Conservation (phyloP, 2,113 vertebrate species). For the Varanus salvator region DNA sequence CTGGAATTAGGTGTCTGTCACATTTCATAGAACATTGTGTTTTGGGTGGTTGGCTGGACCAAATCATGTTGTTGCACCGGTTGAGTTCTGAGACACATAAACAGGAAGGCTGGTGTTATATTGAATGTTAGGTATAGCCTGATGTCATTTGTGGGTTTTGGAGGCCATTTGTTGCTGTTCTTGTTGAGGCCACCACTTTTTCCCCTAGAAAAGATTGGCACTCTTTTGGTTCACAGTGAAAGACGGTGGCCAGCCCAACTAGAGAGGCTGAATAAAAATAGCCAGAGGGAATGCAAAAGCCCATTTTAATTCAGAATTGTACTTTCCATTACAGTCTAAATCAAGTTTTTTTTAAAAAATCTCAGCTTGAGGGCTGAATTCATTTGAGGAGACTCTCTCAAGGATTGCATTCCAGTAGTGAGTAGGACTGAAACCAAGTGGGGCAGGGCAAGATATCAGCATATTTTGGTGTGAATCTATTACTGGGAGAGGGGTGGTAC, state of each 20-base stretch:
- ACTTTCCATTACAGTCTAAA: background rate
- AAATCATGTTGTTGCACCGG: background rate
- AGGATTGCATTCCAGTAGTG: no score
- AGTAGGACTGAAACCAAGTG: no score
- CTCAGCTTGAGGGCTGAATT: no score
- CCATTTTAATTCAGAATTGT: background rate
- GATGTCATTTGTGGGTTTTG: background rate
- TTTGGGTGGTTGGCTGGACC: background rate
- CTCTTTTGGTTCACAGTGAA: background rate
- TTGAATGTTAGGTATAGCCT: background rate
- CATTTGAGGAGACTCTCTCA: no score
- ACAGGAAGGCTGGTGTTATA: background rate
- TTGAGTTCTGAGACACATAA: background rate
- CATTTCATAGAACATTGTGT: slow-evolving; percentile 11
- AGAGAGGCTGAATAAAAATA: background rate
- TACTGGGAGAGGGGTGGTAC: no score
- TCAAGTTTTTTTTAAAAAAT: background rate
- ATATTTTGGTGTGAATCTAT: no score
- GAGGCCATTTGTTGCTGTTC: background rate
- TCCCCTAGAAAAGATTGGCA: background rate
- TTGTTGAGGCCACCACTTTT: background rate
- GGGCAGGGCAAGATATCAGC: no score
- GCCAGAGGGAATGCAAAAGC: background rate
- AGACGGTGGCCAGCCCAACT: background rate
- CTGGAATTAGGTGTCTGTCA: slow-evolving; percentile 14